Evolutionary conservation across 2,888 invertebrate species (phyloP).

Genomic region (Hesperia comma): DNA sequence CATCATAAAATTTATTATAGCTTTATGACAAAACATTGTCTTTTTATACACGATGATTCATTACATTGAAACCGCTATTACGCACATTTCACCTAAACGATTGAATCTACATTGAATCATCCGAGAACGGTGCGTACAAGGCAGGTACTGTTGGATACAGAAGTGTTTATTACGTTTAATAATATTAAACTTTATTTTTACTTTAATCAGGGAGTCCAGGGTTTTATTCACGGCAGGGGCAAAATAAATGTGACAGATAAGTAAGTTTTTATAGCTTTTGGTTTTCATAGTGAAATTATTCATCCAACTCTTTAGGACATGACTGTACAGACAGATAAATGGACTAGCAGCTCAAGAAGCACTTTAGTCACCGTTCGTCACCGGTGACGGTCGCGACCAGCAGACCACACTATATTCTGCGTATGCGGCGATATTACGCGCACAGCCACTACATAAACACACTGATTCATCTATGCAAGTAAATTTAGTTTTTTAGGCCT

Average conservation of each 20-base stretch:
- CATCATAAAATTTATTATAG: no score
- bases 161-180: not conserved
- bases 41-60: constrained; percentile 41
- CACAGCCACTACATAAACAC: constrained; percentile 4
- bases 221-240: no score
- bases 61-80: constrained; percentile 28
- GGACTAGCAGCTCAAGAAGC: constrained; percentile 22
- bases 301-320: not conserved
- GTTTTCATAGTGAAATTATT: no score
- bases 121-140: not conserved
- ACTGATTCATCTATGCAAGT: no score
- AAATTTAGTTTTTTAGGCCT: no score
- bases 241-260: no score
- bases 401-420: constrained; percentile 32
- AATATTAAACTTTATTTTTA: no score
- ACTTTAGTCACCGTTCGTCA: constrained; percentile 29
- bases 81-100: constrained; percentile 42
- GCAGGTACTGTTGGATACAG: not conserved
- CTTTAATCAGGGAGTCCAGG: no score
- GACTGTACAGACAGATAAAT: constrained; percentile 8
- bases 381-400: no score
- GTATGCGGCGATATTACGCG: constrained; percentile 29
- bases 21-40: not conserved
- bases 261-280: no score
- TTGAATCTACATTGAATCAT: constrained; percentile 21